Evolutionary conservation across 1,140 invertebrate genomes (phyloP), one percentile per base, ranked within the genome.

Genomic region (Cyclina sinensis): DNA sequence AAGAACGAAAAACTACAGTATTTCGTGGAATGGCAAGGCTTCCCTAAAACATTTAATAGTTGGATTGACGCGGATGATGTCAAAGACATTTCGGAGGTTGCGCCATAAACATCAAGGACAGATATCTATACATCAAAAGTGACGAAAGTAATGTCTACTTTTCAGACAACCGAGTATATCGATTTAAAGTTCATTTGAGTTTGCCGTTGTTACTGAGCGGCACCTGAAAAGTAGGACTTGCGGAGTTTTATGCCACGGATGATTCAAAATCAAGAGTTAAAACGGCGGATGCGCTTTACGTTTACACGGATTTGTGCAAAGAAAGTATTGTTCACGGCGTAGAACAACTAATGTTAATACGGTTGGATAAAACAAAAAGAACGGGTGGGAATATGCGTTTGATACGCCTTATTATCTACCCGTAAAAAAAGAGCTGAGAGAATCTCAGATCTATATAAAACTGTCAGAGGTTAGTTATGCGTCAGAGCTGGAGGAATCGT

Each of bases 121-220:
- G 37, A 27, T 86, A 83, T 43, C 37, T 86, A 7, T 59, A 79
- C 30, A 82, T 90, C 24, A 81, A 83, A 39, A 90, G 89, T 65
- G 30, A 74, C 74, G 46, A 74, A 46, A 78, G 30, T 86, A 62
- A 39, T 74, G 4, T 16, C 54, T 79, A 79, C 39, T 79, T 79
- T 37, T 79, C 74, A 18, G 74, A 78, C 27, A 78, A 78, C 27
- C 37, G 48, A 51, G 74, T 78, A 18, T 78, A 48, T 78, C 9
- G 18, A 78, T 78, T 78, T 48, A 78, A 78, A 78, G 43, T 78
- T 14, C 76, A 54, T 79, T 37, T 51, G 24, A 79, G 12, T 54
- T 3, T 24, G 35, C 35, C 76, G 18, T 57, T 79, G 35, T 5
- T 18, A 2, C 32, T 79, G 27, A 51, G 3, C 4, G 76, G 76